Conservation (phyloP, 2,888 invertebrate genomes). For the Tachina lurida region DNA sequence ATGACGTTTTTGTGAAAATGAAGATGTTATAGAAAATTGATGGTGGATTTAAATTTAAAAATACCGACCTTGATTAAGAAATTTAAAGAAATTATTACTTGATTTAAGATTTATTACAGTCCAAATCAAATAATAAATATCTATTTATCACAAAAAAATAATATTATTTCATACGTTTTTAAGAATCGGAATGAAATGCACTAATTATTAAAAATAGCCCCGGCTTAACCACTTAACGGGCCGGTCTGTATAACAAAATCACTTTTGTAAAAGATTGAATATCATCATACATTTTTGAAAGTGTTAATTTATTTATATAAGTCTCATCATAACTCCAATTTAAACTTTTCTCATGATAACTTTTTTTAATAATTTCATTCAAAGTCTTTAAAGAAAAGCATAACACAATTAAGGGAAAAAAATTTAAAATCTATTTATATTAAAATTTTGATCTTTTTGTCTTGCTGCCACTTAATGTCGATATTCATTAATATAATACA, state of each 20-base stretch:
- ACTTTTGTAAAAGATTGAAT: background rate
- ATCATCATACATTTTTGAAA: background rate
- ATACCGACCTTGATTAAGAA: no score
- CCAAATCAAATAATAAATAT: no score
- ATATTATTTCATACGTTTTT: no score
- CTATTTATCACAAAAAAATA: background rate
- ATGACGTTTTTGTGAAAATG: no score
- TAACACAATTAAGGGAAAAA: background rate
- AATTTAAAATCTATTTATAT: conserved; percentile 13
- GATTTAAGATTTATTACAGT: no score
- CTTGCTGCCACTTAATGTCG: conserved; percentile 1
- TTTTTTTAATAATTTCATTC: background rate
- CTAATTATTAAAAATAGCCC: no score
- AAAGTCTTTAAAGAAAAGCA: conserved; percentile 9
- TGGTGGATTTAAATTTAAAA: no score
- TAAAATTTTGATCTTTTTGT: background rate
- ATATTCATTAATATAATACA: conserved; percentile 28
- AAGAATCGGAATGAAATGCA: background rate
- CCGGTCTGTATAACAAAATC: background rate
- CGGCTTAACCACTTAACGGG: no score
- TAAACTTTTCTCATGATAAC: conserved; percentile 1
- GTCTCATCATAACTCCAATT: background rate
- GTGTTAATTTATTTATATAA: conserved; percentile 29
- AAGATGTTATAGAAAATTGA: no score
- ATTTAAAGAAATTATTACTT: no score